Base-by-base conservation (phyloP, 2,113 vertebrate genomes). In the Tachuris rubrigastra region DNA sequence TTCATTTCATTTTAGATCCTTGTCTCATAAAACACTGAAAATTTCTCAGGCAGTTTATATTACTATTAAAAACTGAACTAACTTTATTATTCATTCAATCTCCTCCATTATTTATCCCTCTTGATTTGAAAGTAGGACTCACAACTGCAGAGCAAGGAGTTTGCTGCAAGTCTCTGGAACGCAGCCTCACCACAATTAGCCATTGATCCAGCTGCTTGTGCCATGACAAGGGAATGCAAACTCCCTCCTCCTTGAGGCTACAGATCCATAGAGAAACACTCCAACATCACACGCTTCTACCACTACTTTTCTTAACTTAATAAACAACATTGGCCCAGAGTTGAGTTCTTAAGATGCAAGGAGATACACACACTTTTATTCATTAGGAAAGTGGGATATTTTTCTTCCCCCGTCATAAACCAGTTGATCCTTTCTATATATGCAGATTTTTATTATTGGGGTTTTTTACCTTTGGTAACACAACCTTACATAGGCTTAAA, bases 181-280 rank as follows among this genome's bases (percentile, higher is more conserved):
- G 2, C 72, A 93, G 87, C 73, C 77, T 49, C 67, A 33, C 77
- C 82, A 96, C 89, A 97, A 93, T 96, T 96, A 96, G 74, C 93
- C 95, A 91, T 19, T 66, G 92, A 97, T 96, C 92, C 93, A 96
- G 84, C 68, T 97, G 94, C 88, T 90, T 17, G 0, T 60, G 56
- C 79, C 65, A 91, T 8, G 63, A 78, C 89, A 90, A 94, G 81
- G 47, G 85, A 95, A 91, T 9, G 23, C 80, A 90, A 87, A 88
- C 84, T 95, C 93, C 76, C 94, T 96, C 60, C 91, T 97, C 94
- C 97, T 95, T 35, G 87, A 97, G 96, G 91, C 90, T 91, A 92
- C 82, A 81, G 62, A 66, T 92, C 75, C 68, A 69, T 39, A 77
- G 94, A 97, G 96, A 92, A 96, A 59, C 47, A 58, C 79, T 81